Evolutionary conservation across 2,888 invertebrate species (phyloP), one percentile per base, ranked within the genome.

Genomic region (Tolmerus cingulatus): DNA sequence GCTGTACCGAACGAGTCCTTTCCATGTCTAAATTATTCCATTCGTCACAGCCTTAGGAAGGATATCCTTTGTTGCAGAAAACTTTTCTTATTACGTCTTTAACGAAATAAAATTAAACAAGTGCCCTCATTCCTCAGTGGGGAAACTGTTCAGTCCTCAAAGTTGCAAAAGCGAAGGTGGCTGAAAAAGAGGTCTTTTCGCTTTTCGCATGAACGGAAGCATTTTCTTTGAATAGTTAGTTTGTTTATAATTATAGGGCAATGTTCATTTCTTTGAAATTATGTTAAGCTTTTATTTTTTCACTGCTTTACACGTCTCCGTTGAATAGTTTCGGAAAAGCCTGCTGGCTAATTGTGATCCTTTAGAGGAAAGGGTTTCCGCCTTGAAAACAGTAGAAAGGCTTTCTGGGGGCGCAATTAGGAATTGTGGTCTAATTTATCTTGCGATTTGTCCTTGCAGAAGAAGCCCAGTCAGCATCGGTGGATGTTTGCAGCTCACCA

Each of bases 401-500:
- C 8, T 57, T 57, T 57, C 0, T 57, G 19, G n/a, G 5, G 5
- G 34, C 7, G 34, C 34, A 7, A 34, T 34, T 34, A 34, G 7
- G 7, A 19, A 55, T 66, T 27, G 12, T 66, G 66, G 66, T 12
- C 9, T 23, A 2, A 23, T 66, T 66, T 57, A n/a, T 9, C 43
- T 27, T 27, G 23, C 27, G 27, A 27, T 66, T 76, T 86, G 27
- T 78, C 19, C 1, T 87, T 87, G 12, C 66, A 87, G 79, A 87
- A 87, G 81, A 87, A 23, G 87, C 81, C 12, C 40, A 87, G 30
- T 90, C 89, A 57, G 43, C 55, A 9, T 91, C 91, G n/a, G 91
- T 91, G 87, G 92, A 91, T 3, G 34, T 74, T 19, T 78, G 66
- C 19, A 87, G 40, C 43, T 87, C 87, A 40, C 87, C 87, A n/a